Evolutionary conservation across 2,797 vertebrate genomes (phyloP), one percentile per base, ranked within the genome.

Genomic region (Cynodonichthys magdalenae): DNA sequence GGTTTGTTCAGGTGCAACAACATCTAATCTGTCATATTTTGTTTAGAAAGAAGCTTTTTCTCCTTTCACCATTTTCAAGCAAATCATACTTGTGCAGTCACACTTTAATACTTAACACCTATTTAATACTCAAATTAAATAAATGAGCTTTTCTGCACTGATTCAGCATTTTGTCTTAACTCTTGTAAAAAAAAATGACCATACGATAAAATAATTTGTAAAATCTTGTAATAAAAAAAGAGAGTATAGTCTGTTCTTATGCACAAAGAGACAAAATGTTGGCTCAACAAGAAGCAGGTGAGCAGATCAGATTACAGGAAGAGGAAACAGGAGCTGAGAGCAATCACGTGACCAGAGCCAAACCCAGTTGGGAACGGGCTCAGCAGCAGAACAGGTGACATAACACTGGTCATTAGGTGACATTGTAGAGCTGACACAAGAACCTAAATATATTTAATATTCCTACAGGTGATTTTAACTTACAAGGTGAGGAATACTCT

Each of bases 241-340:
- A 18, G 1, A 11, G n/a, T 4, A n/a, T n/a, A 47, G n/a, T n/a
- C 20, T 48, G 11, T 1, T 48, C 5, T 20, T 17, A 48, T 57
- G n/a, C 18, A 19, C 19, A 14, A 15, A 20, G 31, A 53, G 18
- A 73, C 54, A 77, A 57, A 66, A 65, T 5, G 71, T 83, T 63
- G 66, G 71, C 63, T 71, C 61, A 44, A 11, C 15, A 31, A 66
- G 46, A 8, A 71, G 64, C 84, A 89, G 80, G 79, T 81, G 86
- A 78, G 75, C 71, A 69, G 71, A 79, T 87, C 80, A 59, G 70
- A 62, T 88, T 80, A 64, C 73, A 65, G 65, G 69, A 80, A 82
- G 52, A 69, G 86, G 83, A 85, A 83, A 83, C 52, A 50, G 73
- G 73, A 86, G 81, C 56, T 47, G 36, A 54, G 47, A 49, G 29